phyloP scores from a whole-genome alignment of 2,888 invertebrate species.

The Morpho helenor region DNA sequence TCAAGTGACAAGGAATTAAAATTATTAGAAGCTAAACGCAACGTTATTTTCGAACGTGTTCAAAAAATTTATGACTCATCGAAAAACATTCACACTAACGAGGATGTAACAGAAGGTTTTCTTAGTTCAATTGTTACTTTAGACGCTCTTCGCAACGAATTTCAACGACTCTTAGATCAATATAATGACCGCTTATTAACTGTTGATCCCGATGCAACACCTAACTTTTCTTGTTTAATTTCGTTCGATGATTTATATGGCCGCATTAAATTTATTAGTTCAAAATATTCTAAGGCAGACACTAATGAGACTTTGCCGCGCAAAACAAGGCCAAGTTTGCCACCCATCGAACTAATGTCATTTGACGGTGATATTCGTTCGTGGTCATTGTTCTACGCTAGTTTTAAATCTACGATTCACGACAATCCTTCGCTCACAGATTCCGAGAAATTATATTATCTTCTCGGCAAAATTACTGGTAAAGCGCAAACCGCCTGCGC shows the following conservation, averaged over 20 bases:
- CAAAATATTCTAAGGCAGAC: neutral
- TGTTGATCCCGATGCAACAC: neutral
- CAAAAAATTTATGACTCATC: neutral
- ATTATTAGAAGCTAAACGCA: neutral
- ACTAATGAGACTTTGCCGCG: neutral
- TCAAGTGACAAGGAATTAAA: neutral
- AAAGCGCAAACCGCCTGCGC: conserved; percentile 19
- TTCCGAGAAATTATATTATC: conserved; percentile 19
- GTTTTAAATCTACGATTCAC: conserved; percentile 15
- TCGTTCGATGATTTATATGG: neutral
- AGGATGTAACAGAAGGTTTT: neutral
- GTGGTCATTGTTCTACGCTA: conserved; percentile 20
- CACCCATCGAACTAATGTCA: conserved; percentile 3
- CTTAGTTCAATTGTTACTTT: neutral
- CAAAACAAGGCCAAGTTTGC: neutral
- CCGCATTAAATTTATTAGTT: neutral
- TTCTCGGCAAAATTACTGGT: conserved; percentile 18
- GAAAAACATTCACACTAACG: neutral
- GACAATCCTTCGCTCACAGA: conserved; percentile 16
- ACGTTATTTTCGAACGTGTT: neutral
- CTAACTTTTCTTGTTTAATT: neutral
- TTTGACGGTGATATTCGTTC: conserved; percentile 15
- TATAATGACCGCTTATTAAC: neutral
- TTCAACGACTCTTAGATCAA: neutral
- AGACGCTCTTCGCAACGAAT: neutral